Evolutionary conservation across 2,113 vertebrate species (phyloP).

Genomic region (human (Homo sapiens)): DNA sequence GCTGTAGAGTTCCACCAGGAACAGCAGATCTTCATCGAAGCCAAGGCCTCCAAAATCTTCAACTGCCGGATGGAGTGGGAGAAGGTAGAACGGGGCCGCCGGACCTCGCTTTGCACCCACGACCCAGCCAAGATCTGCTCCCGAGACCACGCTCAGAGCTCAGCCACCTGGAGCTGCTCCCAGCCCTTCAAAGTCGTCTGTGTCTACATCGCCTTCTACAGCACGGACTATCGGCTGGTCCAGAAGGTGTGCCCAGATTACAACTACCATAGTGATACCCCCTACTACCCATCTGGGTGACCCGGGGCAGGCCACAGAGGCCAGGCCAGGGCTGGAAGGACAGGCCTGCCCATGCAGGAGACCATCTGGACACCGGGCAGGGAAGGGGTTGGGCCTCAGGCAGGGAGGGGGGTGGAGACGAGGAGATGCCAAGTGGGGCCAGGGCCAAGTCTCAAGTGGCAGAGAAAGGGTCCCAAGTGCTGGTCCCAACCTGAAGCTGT

Average conservation of each 20-base stretch:
- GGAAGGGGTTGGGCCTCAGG: slow-evolving; percentile 30
- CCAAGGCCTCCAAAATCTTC: slow-evolving; percentile 99
- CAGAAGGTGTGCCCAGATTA: slow-evolving; percentile 99
- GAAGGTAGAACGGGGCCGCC: slow-evolving; percentile 95
- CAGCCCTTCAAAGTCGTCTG: slow-evolving; percentile 98
- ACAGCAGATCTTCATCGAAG: slow-evolving; percentile 97
- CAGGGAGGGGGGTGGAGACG: slow-evolving; percentile 22
- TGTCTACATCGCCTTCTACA: slow-evolving; percentile 98
- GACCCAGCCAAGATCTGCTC: slow-evolving; percentile 97
- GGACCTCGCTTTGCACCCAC: slow-evolving; percentile 95
- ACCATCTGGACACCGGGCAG: slow-evolving; percentile 42
- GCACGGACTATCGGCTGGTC: slow-evolving; percentile 96
- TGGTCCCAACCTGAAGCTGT: background rate
- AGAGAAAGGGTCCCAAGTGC: background rate
- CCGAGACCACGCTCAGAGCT: slow-evolving; percentile 96
- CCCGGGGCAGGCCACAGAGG: background rate
- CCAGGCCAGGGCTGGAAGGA: slow-evolving; percentile 28
- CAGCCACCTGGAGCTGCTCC: slow-evolving; percentile 97
- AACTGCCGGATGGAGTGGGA: slow-evolving; percentile 98
- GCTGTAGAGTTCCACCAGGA: slow-evolving; percentile 97
- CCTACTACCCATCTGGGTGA: slow-evolving; percentile 96
- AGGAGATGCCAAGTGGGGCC: background rate
- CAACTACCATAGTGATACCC: slow-evolving; percentile 94
- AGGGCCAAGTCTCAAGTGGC: background rate
- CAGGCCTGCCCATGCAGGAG: background rate